Percentiles rank a stretch among this genome's conserved stretches.
Conservation (phyloP, 2,113 vertebrate genomes). For the Sphaerodactylus townsendi region DNA sequence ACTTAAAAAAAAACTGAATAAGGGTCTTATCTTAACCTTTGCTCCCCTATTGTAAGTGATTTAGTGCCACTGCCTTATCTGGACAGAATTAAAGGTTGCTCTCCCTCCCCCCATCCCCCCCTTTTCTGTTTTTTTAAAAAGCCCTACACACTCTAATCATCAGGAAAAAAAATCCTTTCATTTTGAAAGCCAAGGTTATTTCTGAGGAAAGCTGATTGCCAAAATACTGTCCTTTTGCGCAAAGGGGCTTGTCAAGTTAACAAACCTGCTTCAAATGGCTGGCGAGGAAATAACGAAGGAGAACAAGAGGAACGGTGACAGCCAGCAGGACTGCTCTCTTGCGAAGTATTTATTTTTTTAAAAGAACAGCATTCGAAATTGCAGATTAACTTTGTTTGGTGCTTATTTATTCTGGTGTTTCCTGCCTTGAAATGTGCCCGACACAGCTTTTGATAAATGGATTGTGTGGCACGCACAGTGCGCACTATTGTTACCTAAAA, state of each 20-base stretch:
- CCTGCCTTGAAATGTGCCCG: background rate
- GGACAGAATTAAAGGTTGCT: conserved; percentile 46
- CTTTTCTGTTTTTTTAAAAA: background rate
- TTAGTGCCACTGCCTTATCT: conserved; percentile 47
- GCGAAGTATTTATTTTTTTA: background rate
- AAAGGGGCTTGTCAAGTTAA: background rate
- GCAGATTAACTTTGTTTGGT: background rate
- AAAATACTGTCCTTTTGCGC: conserved; percentile 25
- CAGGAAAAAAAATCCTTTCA: background rate
- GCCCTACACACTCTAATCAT: conserved; percentile 7
- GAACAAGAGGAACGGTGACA: background rate
- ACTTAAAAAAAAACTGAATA: conserved; percentile 22
- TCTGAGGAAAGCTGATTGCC: conserved; percentile 16
- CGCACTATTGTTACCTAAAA: too few species aligned
- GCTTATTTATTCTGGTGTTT: background rate
- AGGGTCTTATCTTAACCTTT: conserved; percentile 52
- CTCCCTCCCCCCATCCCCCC: fast-evolving
- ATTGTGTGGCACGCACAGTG: background rate
- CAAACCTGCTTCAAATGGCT: background rate
- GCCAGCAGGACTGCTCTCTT: background rate
- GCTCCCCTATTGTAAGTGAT: conserved; percentile 49
- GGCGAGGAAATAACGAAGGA: background rate
- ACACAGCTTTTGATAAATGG: background rate
- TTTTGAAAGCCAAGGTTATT: conserved; percentile 32
- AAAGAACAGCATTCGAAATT: background rate